phyloP scores from a whole-genome alignment of 2,888 invertebrate genomes.

The Arge pagana region DNA sequence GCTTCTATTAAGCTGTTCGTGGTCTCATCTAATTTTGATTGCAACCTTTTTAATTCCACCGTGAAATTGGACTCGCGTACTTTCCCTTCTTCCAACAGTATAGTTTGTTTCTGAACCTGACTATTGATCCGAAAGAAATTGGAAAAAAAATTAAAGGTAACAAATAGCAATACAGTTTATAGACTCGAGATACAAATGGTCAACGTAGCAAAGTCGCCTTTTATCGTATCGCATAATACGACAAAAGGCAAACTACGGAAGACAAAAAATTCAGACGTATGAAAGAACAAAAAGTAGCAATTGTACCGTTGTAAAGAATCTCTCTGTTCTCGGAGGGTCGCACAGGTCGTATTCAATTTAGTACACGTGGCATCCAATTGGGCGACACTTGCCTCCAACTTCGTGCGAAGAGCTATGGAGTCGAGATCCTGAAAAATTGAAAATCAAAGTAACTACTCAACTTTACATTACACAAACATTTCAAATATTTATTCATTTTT shows the following conservation, averaged over 20 bases:
- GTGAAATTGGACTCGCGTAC: slow-evolving; percentile 27
- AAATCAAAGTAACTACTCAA: too few species aligned
- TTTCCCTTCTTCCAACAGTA: slow-evolving; percentile 31
- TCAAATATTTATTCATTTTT: neutral
- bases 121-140: too few species aligned
- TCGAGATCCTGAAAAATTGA: slow-evolving; percentile 36
- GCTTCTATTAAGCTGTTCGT: slow-evolving; percentile 24
- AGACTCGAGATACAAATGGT: too few species aligned
- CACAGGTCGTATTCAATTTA: slow-evolving; percentile 35
- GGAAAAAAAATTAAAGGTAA: slow-evolving; percentile 2
- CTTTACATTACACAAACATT: too few species aligned
- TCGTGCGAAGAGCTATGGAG: slow-evolving; percentile 32
- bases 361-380: slow-evolving; percentile 37
- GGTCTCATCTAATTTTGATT: slow-evolving; percentile 26
- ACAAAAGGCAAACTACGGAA: too few species aligned
- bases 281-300: slow-evolving; percentile 7
- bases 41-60: slow-evolving; percentile 20
- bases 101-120: slow-evolving; percentile 33
- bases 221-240: too few species aligned
- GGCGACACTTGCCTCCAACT: slow-evolving; percentile 34
- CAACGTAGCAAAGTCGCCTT: too few species aligned
- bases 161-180: too few species aligned
- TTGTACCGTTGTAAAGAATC: slow-evolving; percentile 39
- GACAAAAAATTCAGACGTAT: too few species aligned
- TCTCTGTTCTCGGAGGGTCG: slow-evolving; percentile 34